Percentiles rank a stretch among this genome's conserved stretches.
These are phyloP conservation scores for Pristionchus entomophagus DNA, from an alignment of 2,888 invertebrate genomes.

Conservation along the genomic window DNA sequence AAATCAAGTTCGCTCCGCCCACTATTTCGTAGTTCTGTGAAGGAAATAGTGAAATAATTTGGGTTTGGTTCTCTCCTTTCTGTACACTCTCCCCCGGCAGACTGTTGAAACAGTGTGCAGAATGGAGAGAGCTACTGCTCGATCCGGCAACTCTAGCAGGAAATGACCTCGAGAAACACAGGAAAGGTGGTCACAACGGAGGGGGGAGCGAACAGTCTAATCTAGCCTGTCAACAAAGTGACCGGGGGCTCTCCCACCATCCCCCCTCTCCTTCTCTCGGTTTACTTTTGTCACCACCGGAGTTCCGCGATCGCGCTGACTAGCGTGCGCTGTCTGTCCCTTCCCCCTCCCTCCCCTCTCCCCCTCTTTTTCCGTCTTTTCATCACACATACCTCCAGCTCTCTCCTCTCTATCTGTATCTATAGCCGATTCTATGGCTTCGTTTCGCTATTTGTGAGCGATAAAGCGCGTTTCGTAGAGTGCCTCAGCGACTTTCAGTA, in stretches of 20 bases:
- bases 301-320: slow-evolving; percentile 48
- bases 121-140: too few species aligned
- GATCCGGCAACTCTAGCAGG: too few species aligned
- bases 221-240: slow-evolving; percentile 47
- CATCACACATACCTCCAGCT: not conserved
- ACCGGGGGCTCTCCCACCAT: slow-evolving; percentile 24
- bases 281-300: slow-evolving; percentile 47
- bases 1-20: not conserved
- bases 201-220: not conserved
- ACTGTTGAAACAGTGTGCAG: too few species aligned
- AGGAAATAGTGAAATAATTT: too few species aligned
- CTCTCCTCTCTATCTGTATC: slow-evolving; percentile 1
- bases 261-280: not conserved
- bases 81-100: too few species aligned
- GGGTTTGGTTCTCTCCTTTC: too few species aligned
- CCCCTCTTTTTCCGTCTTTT: slow-evolving; percentile 48
- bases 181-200: too few species aligned
- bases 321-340: slow-evolving; percentile 45
- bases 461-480: not conserved
- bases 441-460: not conserved
- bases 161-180: slow-evolving; percentile 10
- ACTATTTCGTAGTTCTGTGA: not conserved
- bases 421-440: not conserved
- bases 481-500: not conserved
- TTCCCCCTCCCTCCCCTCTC: slow-evolving; percentile 41